phyloP scores from a whole-genome alignment of 2,888 invertebrate genomes.

The Agrochola macilenta region DNA sequence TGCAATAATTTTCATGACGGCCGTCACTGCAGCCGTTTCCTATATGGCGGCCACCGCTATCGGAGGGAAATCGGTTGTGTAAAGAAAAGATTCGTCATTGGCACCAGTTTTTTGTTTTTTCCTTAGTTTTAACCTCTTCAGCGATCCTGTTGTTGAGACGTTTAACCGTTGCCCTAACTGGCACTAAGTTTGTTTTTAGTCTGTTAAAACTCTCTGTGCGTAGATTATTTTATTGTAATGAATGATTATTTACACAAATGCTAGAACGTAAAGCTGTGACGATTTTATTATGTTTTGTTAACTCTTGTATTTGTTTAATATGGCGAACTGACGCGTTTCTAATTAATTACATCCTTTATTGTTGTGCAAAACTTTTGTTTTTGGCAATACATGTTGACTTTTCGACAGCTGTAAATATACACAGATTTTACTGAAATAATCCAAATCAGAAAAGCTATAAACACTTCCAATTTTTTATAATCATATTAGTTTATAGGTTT shows the following conservation, averaged over 20 bases:
- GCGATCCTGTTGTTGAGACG: background rate
- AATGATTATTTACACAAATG: constrained; percentile 53
- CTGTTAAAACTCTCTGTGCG: background rate
- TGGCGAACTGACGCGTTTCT: constrained; percentile 21
- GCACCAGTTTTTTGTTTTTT: too few relatives aligned
- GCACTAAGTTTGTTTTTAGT: too few relatives aligned
- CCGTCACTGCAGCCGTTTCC: too few relatives aligned
- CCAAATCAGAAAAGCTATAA: background rate
- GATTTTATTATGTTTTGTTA: constrained; percentile 28
- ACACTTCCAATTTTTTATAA: background rate
- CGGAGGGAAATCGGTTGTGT: too few relatives aligned
- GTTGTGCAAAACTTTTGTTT: constrained; percentile 29
- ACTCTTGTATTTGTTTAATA: constrained; percentile 26
- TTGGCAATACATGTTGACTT: background rate
- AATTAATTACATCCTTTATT: constrained; percentile 32
- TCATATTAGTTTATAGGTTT: background rate
- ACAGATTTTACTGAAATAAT: background rate
- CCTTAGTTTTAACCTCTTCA: too few relatives aligned
- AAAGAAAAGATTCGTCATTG: too few relatives aligned
- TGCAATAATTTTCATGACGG: too few relatives aligned
- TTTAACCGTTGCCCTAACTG: background rate
- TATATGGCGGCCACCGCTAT: too few relatives aligned
- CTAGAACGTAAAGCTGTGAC: constrained; percentile 28
- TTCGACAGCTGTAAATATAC: background rate
- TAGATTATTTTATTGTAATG: background rate